Evolutionary conservation across 2,888 invertebrate species (phyloP).

Genomic region (Ceraclea dissimilis): DNA sequence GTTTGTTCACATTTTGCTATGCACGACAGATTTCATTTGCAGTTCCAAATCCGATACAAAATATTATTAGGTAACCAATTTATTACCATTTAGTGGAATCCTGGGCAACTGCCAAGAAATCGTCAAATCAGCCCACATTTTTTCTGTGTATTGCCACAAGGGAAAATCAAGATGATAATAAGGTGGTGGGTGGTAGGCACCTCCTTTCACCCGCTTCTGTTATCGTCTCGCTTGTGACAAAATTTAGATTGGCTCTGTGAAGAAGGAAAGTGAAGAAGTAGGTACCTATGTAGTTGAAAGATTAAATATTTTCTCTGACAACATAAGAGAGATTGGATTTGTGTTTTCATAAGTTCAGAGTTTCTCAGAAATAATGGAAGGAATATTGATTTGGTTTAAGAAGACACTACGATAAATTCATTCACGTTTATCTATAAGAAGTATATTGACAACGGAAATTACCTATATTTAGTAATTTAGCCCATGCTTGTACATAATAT

Average conservation of each 20-base stretch:
- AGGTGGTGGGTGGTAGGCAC: background rate
- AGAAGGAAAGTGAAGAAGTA: background rate
- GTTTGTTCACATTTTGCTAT: too few species aligned
- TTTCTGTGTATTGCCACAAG: conserved; percentile 8
- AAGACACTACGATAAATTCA: too few species aligned
- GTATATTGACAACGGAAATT: too few species aligned
- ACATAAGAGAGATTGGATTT: conserved; percentile 40
- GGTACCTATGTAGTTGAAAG: conserved; percentile 27
- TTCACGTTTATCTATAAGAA: too few species aligned
- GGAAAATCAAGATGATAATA: conserved; percentile 22
- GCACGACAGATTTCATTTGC: too few species aligned
- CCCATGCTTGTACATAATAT: too few species aligned
- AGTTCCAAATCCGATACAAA: too few species aligned
- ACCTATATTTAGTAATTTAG: too few species aligned
- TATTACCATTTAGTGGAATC: too few species aligned
- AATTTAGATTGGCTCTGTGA: conserved; percentile 41
- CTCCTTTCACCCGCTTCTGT: conserved; percentile 5
- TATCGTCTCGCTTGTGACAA: conserved; percentile 20
- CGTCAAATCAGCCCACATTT: background rate
- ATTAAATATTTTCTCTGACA: conserved; percentile 47
- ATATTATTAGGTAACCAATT: too few species aligned
- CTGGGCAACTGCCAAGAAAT: background rate
- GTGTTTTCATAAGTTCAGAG: conserved; percentile 17
- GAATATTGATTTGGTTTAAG: background rate
- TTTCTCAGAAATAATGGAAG: background rate